phyloP scores from a whole-genome alignment of 2,113 vertebrate species.

The Megatriorchis doriae region DNA sequence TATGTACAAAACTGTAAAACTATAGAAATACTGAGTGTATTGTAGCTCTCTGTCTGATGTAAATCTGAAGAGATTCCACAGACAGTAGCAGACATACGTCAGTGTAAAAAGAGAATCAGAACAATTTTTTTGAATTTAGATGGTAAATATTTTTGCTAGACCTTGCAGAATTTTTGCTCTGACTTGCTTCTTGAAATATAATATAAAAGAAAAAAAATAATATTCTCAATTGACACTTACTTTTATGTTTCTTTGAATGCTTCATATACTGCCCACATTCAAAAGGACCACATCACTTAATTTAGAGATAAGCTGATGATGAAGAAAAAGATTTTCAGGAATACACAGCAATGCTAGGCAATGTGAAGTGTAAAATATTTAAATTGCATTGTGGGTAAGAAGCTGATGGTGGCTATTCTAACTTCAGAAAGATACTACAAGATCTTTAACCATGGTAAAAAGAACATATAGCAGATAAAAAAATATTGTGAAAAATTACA shows the following conservation, averaged over 20 bases:
- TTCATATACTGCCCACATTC: neutral
- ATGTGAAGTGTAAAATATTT: neutral
- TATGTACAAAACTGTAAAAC: slow-evolving; percentile 1
- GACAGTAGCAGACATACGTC: neutral
- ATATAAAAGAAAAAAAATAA: neutral
- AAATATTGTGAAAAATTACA: neutral
- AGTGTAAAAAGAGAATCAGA: neutral
- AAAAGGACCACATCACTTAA: neutral
- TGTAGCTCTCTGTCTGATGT: neutral
- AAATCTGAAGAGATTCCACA: neutral
- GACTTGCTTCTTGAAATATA: neutral
- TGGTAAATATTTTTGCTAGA: neutral
- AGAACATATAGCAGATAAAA: neutral
- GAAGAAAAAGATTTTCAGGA: neutral
- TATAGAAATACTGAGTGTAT: neutral
- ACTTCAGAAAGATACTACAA: neutral
- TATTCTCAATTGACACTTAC: neutral
- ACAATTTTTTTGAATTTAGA: neutral
- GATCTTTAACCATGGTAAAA: neutral
- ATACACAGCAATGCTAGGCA: neutral
- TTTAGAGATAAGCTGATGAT: neutral
- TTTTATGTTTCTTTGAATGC: neutral
- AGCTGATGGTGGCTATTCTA: neutral
- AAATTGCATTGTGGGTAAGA: neutral
- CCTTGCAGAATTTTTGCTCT: neutral